phyloP scores from a whole-genome alignment of 1,140 invertebrate genomes.

The Plectrocnemia conspersa region DNA sequence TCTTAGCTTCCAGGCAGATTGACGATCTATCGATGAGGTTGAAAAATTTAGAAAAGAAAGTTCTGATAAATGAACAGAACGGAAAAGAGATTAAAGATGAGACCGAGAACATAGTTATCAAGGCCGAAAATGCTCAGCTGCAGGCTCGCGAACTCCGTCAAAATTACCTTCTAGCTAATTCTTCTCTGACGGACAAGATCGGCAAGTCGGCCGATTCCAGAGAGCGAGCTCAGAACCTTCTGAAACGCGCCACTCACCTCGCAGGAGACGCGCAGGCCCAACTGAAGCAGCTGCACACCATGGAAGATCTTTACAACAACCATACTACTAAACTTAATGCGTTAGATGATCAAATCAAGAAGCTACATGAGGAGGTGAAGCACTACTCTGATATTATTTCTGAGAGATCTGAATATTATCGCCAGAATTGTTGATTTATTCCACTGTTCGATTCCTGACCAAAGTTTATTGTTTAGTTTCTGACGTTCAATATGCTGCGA shows the following conservation, averaged over 20 bases:
- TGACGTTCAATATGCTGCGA: no score
- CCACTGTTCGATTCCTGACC: background rate
- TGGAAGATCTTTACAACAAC: constrained; percentile 51
- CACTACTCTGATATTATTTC: constrained; percentile 52
- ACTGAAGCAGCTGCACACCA: constrained; percentile 62
- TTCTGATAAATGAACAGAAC: constrained; percentile 66
- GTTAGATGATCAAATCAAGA: constrained; percentile 49
- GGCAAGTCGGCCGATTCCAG: constrained; percentile 56
- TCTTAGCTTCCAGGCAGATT: constrained; percentile 66
- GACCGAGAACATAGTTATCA: constrained; percentile 49
- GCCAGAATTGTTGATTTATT: no score
- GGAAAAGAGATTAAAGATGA: constrained; percentile 55
- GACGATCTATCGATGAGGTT: constrained; percentile 61
- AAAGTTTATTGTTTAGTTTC: background rate
- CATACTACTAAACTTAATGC: constrained; percentile 47
- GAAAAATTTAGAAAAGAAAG: constrained; percentile 68
- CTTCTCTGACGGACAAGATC: constrained; percentile 46
- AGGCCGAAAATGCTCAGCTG: constrained; percentile 47
- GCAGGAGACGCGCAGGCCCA: constrained; percentile 71
- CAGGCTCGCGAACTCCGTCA: constrained; percentile 45
- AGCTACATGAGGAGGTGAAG: constrained; percentile 51
- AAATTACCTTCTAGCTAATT: constrained; percentile 46
- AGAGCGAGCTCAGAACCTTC: constrained; percentile 65
- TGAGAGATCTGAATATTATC: constrained; percentile 50
- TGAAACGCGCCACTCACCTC: constrained; percentile 69